Conservation (phyloP, 1,140 invertebrate genomes). For the Plutomurus gul region DNA sequence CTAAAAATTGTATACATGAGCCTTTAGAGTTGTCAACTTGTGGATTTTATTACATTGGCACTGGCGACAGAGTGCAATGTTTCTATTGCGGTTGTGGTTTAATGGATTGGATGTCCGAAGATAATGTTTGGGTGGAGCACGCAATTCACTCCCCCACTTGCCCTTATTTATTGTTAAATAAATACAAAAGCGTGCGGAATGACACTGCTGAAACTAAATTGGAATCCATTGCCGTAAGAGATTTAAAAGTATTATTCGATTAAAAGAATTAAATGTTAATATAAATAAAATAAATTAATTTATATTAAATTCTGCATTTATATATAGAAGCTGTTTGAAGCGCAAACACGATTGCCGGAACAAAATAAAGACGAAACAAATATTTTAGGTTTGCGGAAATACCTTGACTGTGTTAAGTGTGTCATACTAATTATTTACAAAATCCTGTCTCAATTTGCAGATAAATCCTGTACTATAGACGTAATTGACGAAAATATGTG, state of each 20-base stretch:
- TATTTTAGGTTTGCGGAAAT: too few relatives aligned
- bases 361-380: too few relatives aligned
- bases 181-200: neutral
- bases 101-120: slow-evolving; percentile 79
- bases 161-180: neutral
- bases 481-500: neutral
- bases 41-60: slow-evolving; percentile 50
- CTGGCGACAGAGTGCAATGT: slow-evolving; percentile 77
- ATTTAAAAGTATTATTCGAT: too few relatives aligned
- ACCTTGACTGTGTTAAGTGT: too few relatives aligned
- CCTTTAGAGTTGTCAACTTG: slow-evolving; percentile 42
- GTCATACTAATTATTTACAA: neutral
- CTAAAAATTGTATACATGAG: neutral
- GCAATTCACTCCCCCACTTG: slow-evolving; percentile 59
- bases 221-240: neutral
- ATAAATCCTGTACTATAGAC: neutral
- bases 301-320: neutral
- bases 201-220: neutral
- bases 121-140: slow-evolving; percentile 89
- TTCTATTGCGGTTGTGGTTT: slow-evolving; percentile 89
- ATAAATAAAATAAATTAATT: neutral
- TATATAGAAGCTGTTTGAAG: neutral
- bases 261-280: neutral
- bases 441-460: neutral
- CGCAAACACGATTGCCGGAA: too few relatives aligned